Evolutionary conservation across 1,140 invertebrate genomes (phyloP).

Genomic region (Diorhabda carinulata): DNA sequence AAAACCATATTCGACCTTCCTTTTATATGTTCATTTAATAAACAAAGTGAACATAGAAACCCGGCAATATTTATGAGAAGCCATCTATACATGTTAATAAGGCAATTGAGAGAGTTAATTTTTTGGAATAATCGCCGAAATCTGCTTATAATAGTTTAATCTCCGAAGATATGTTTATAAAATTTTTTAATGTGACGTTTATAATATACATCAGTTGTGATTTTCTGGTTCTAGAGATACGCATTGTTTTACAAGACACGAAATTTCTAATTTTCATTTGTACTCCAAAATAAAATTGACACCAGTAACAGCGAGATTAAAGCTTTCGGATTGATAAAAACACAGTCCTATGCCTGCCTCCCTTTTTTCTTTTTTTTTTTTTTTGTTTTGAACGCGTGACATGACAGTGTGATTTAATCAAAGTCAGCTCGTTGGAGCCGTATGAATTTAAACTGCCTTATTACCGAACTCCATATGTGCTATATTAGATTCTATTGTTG

Average conservation of each 20-base stretch:
- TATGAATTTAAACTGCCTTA: slow-evolving; percentile 38
- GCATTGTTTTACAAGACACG: not conserved
- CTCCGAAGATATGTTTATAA: too few species aligned
- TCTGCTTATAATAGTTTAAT: too few species aligned
- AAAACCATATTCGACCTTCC: too few species aligned
- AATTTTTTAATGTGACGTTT: too few species aligned
- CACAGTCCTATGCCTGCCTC: slow-evolving; percentile 7
- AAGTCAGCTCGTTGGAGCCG: slow-evolving; percentile 27
- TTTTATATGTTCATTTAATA: too few species aligned
- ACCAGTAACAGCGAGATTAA: slow-evolving; percentile 23
- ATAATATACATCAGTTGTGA: too few species aligned
- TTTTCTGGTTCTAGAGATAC: too few species aligned
- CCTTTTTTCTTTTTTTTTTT: slow-evolving; percentile 10
- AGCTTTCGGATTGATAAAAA: slow-evolving; percentile 26
- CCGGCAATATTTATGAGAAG: too few species aligned
- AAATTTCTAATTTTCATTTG: not conserved
- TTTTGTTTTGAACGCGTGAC: slow-evolving; percentile 32
- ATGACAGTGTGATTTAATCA: slow-evolving; percentile 37
- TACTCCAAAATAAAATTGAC: slow-evolving; percentile 8
- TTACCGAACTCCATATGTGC: slow-evolving; percentile 35
- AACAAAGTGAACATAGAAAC: too few species aligned
- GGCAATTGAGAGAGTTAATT: too few species aligned
- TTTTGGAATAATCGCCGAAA: too few species aligned
- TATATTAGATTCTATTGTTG: slow-evolving; percentile 33
- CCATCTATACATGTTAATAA: too few species aligned